Conservation (phyloP, 2,113 vertebrate genomes). For the Strigops habroptila region DNA sequence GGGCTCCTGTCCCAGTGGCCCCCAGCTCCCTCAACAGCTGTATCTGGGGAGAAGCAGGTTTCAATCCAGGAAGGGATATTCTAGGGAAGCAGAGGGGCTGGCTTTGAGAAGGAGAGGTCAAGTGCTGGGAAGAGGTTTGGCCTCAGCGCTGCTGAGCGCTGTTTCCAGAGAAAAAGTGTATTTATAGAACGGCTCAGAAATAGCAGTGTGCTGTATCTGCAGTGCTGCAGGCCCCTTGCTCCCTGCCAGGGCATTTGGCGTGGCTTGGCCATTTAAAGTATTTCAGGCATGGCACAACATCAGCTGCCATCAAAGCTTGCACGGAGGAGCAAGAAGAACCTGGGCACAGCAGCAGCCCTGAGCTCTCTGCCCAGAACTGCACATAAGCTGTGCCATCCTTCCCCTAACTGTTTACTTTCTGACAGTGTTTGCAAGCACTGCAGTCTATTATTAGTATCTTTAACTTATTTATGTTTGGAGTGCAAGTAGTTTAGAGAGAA, state of each 20-base stretch:
- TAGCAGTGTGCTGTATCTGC: accelerated
- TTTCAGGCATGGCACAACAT: background rate
- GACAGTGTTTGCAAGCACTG: background rate
- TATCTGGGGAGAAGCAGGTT: background rate
- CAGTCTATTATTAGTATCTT: background rate
- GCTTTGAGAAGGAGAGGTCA: background rate
- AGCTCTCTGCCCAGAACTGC: background rate
- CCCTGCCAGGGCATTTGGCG: background rate
- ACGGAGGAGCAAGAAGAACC: accelerated
- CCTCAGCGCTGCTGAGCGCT: background rate
- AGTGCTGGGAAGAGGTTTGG: background rate
- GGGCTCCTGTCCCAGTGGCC: background rate
- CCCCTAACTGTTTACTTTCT: background rate
- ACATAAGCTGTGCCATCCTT: accelerated
- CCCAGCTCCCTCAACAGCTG: background rate
- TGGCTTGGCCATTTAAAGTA: background rate
- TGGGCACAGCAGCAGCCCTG: background rate
- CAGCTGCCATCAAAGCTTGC: background rate
- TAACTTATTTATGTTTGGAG: background rate
- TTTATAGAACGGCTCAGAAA: background rate
- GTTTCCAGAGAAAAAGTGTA: background rate
- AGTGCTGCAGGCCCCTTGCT: background rate
- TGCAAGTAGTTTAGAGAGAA: background rate
- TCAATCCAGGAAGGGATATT: background rate
- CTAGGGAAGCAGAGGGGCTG: background rate